Evolutionary conservation across 2,797 vertebrate species (phyloP), one percentile per base, ranked within the genome.

Genomic region (Darevskia nairensis): DNA sequence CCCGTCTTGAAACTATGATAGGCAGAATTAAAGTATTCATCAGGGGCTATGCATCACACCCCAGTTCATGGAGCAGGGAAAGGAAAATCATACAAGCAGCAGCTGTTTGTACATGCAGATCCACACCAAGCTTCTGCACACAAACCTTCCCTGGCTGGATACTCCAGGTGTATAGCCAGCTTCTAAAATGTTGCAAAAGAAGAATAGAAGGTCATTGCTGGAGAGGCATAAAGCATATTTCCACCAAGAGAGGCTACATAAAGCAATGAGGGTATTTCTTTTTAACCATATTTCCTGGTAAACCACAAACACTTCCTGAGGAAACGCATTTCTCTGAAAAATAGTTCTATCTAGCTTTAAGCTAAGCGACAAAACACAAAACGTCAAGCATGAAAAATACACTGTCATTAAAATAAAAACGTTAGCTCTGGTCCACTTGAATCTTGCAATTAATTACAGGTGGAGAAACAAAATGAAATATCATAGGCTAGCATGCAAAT

Each of bases 271-370:
- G 91, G 89, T 91, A 92, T 75, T 29, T 61, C 55, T 6, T 46
- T 64, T 41, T 59, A 82, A 46, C 29, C 3, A 50, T 89, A 86
- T 91, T 91, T 96, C 84, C 93, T 91, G 90, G 90, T 95, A 93
- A 96, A 95, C 95, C 97, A 83, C 96, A 95, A 90, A 92, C 75
- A 91, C 92, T 97, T 97, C 96, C 96, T 95, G 94, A 95, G 95
- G 96, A 96, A 97, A 93, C 86, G 83, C 89, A 27, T 69, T 91
- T 83, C 86, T 88, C 81, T 91, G 85, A 89, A 91, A 93, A 84
- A 72, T 39, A 91, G 91, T 88, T 41, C 88, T 81, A 61, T 89
- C 55, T 86, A 86, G n/a, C 61, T 88, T 91, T 6, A 81, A 64
- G 1, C 59, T 89, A 50, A 86, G 82, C 84, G 50, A 8, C 68